Conservation (phyloP, 35 echinoderm and acorn worm genomes). For the Lytechinus pictus region DNA sequence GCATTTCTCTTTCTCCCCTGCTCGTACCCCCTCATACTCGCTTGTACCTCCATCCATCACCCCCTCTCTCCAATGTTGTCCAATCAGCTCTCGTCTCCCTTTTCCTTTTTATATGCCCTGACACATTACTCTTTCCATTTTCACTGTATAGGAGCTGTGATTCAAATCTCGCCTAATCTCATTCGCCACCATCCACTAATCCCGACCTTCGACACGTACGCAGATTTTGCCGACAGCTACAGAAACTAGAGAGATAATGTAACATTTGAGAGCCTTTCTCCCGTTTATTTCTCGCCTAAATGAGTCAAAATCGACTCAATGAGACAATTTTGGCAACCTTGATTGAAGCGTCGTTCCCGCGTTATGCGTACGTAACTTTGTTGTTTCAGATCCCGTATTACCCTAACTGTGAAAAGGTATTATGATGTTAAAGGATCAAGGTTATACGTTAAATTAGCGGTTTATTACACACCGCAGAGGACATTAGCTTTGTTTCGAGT, state of each 20-base stretch:
- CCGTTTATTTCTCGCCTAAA: background rate
- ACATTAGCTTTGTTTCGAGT: background rate
- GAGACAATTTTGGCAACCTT: constrained; percentile 36
- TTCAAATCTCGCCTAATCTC: constrained; percentile 38
- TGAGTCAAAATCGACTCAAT: constrained; percentile 39
- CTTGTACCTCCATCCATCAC: background rate
- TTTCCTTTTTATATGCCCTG: too few relatives aligned
- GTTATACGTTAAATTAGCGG: background rate
- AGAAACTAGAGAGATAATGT: background rate
- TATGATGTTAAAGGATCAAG: constrained; percentile 3
- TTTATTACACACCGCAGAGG: background rate
- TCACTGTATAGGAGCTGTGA: background rate
- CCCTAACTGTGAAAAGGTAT: constrained; percentile 10
- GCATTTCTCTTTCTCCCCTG: background rate
- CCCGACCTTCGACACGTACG: constrained; percentile 20
- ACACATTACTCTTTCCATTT: background rate
- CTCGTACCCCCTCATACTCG: background rate
- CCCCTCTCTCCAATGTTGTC: background rate
- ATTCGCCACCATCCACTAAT: background rate
- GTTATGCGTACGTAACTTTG: background rate
- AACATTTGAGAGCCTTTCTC: background rate
- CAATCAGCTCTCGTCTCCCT: too few relatives aligned
- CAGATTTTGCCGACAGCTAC: background rate
- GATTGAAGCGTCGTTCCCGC: background rate
- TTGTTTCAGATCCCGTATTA: constrained; percentile 12